These are phyloP conservation scores for Ophonus ardosiacus DNA, from an alignment of 2,888 invertebrate genomes.

Conservation along the genomic window DNA sequence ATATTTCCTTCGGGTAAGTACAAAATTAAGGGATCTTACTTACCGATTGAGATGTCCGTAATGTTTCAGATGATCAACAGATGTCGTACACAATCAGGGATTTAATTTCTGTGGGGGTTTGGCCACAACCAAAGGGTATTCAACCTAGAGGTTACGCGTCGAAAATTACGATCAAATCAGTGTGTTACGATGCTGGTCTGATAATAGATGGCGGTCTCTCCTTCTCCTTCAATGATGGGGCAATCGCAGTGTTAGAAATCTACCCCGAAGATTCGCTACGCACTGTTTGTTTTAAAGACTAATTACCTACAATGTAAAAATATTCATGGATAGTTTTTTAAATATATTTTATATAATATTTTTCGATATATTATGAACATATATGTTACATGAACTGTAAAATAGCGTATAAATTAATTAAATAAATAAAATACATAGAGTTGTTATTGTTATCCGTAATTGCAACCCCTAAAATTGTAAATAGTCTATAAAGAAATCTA, in stretches of 20 bases:
- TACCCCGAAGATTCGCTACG: slow-evolving; percentile 91
- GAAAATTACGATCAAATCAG: slow-evolving; percentile 88
- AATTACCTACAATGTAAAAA: slow-evolving; percentile 62
- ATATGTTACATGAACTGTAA: slow-evolving; percentile 50
- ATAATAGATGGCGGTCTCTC: slow-evolving; percentile 97
- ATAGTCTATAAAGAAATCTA: slow-evolving; percentile 39
- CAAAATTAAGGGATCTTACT: slow-evolving; percentile 7
- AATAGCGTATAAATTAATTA: slow-evolving; percentile 55
- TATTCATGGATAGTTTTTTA: slow-evolving; percentile 36
- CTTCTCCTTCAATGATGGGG: slow-evolving; percentile 96
- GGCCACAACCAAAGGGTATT: slow-evolving; percentile 88
- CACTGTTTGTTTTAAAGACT: slow-evolving; percentile 80
- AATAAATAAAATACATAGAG: slow-evolving; percentile 44
- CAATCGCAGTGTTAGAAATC: slow-evolving; percentile 89
- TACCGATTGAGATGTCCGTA: neutral
- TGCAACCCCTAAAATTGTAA: slow-evolving; percentile 53
- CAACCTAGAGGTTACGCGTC: slow-evolving; percentile 87
- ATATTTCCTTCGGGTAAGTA: slow-evolving; percentile 83
- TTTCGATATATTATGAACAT: slow-evolving; percentile 57
- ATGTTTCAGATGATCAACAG: slow-evolving; percentile 81
- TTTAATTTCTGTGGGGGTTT: slow-evolving; percentile 91
- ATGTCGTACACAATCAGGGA: slow-evolving; percentile 96
- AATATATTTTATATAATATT: slow-evolving; percentile 57
- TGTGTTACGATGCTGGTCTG: slow-evolving; percentile 93
- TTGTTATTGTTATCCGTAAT: slow-evolving; percentile 42